Evolutionary conservation across 2,888 invertebrate genomes (phyloP), one percentile per base, ranked within the genome.

Genomic region (Philhelius pedissequus): DNA sequence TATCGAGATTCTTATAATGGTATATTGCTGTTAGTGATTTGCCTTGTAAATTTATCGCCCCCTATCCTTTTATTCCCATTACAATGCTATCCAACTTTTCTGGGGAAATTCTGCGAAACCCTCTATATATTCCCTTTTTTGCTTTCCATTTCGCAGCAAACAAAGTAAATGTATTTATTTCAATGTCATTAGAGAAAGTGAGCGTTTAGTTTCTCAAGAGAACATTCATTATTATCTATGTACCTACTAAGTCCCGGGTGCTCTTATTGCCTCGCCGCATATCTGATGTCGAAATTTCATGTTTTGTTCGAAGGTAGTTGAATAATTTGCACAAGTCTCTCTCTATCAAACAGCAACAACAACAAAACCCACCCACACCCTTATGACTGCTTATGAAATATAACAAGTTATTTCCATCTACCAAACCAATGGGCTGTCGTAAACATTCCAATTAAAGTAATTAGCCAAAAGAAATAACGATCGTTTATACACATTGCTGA

Each of bases 371-470:
- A 30, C 20, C 25, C 27, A 30, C 20, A 18, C 27, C 50, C 11
- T 56, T 32, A 64, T 64, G 20, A 18, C 62, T 25, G 40, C 48
- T 78, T 78, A 78, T 83, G 69, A 83, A 74, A 78, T 75, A 78
- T 78, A 69, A 64, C 78, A 74, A 74, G 62, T 62, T 68, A 78
- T 83, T 73, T 54, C 69, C 48, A 48, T 66, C 43, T 25, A 43
- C 64, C 35, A 27, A 43, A 52, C 22, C 38, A 66, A 70, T 38
- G 22, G 58, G 56, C 43, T 74, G 69, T 69, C 78, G 69, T 74
- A 70, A 78, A 70, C 74, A 78, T 66, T 52, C 60, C 75, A 84
- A 84, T 84, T 80, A 71, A 84, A 80, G 70, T 84, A 84, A 84
- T 84, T 84, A 84, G 84, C 75, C 60, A 76, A 52, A 71, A 68